Conservation (phyloP, 1,140 invertebrate species). For the Drosophila micromelanica region DNA sequence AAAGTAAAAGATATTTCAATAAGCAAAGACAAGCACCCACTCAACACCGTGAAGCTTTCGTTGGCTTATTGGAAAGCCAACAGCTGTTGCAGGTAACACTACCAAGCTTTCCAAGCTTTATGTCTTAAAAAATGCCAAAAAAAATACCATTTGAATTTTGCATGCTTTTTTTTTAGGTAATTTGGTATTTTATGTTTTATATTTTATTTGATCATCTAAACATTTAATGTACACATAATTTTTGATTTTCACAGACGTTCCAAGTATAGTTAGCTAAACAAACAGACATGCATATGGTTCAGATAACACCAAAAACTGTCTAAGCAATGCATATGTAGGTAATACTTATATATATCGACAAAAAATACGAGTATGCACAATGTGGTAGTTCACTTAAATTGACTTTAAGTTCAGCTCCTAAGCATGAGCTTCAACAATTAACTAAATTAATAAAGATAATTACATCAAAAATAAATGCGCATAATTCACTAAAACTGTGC, state of each 20-base stretch:
- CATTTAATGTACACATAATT: slow-evolving; percentile 25
- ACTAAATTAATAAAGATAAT: slow-evolving; percentile 40
- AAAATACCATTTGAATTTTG: neutral
- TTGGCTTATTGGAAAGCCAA: neutral
- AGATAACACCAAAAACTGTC: slow-evolving; percentile 34
- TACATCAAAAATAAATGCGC: slow-evolving; percentile 71
- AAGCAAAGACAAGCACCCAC: slow-evolving; percentile 15
- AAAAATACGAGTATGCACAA: slow-evolving; percentile 46
- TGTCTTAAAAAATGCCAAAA: slow-evolving; percentile 39
- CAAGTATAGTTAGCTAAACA: slow-evolving; percentile 61
- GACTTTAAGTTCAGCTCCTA: slow-evolving; percentile 43
- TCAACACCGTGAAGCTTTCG: slow-evolving; percentile 2
- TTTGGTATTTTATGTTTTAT: slow-evolving; percentile 7
- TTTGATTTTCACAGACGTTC: slow-evolving; percentile 75
- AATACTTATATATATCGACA: slow-evolving; percentile 9
- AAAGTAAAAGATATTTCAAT: neutral
- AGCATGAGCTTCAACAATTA: slow-evolving; percentile 41
- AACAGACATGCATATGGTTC: slow-evolving; percentile 50
- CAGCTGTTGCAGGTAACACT: slow-evolving; percentile 25
- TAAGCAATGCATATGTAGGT: slow-evolving; percentile 15
- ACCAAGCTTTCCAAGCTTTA: slow-evolving; percentile 5
- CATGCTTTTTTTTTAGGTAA: neutral
- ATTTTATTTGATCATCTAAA: slow-evolving; percentile 70
- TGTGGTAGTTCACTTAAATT: slow-evolving; percentile 35
- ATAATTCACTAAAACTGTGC: slow-evolving; percentile 55